A percentile compares a stretch with the other conserved stretches of the same genome.
Evolutionary conservation across 1,140 invertebrate species (phyloP).

Genomic region (Camponotus floridanus): DNA sequence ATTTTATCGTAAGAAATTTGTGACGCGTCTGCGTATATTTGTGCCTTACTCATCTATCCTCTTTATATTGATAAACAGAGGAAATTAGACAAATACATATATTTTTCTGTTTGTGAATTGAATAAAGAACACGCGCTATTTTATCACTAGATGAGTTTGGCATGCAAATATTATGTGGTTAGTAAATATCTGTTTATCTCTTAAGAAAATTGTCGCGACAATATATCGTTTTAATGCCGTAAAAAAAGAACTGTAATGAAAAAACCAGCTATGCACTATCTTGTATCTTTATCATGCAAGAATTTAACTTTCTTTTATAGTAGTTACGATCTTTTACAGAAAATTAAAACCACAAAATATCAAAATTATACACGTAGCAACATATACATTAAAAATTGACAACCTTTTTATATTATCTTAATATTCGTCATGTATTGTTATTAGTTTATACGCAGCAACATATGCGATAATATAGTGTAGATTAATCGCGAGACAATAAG

Average conservation of each 20-base stretch:
- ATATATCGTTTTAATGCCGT: conserved; percentile 1
- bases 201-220: conserved; percentile 2
- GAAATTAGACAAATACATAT: not conserved
- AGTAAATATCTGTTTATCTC: conserved; percentile 15
- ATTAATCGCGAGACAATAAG: conserved; percentile 74
- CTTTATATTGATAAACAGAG: conserved; percentile 30
- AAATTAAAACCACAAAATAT: not conserved
- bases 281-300: not conserved
- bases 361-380: not conserved
- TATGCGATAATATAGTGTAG: conserved; percentile 62
- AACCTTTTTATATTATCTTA: conserved; percentile 50
- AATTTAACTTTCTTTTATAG: conserved; percentile 1
- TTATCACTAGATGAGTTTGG: conserved; percentile 76
- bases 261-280: not conserved
- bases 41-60: conserved; percentile 81
- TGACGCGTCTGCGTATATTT: conserved; percentile 65
- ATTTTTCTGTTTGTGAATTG: conserved; percentile 11
- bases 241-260: not conserved
- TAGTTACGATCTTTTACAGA: not conserved
- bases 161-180: conserved; percentile 49
- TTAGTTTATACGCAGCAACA: conserved; percentile 66
- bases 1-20: not conserved
- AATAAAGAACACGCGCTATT: conserved; percentile 34
- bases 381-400: not conserved
- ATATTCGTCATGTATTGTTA: conserved; percentile 63